Conservation (phyloP, 2,888 invertebrate species). For the Fissipunctia ypsillon region DNA sequence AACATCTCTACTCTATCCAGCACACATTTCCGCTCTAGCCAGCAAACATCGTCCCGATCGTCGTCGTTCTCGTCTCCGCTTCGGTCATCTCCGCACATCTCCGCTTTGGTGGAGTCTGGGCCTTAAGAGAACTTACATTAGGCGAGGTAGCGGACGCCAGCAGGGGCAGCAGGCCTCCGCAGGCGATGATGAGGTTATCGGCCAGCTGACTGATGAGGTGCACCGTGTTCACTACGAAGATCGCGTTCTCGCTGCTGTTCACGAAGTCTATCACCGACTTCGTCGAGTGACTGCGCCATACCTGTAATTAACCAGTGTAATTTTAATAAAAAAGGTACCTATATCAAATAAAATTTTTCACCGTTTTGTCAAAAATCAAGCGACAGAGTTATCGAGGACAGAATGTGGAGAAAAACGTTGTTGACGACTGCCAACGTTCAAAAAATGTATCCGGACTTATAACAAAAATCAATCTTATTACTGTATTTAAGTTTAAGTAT, state of each 20-base stretch:
- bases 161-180: slow-evolving; percentile 98
- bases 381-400: neutral
- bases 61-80: too few species aligned
- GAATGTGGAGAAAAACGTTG: neutral
- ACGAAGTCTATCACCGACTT: slow-evolving; percentile 99
- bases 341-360: neutral
- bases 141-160: slow-evolving; percentile 99
- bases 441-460: neutral
- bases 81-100: too few species aligned
- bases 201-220: slow-evolving; percentile 99
- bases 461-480: neutral
- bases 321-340: neutral
- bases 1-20: too few species aligned
- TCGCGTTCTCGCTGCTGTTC: slow-evolving; percentile 99
- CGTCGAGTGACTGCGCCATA: slow-evolving; percentile 97
- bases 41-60: too few species aligned
- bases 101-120: too few species aligned
- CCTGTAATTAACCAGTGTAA: slow-evolving; percentile 71
- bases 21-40: too few species aligned
- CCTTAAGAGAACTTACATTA: slow-evolving; percentile 94
- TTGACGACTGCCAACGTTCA: neutral
- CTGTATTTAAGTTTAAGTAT: neutral
- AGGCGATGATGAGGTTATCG: slow-evolving; percentile 99
- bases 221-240: slow-evolving; percentile 99
- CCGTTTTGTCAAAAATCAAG: neutral